Conservation (phyloP, 2,888 invertebrate species). For the Harpagoxenus sublaevis region DNA sequence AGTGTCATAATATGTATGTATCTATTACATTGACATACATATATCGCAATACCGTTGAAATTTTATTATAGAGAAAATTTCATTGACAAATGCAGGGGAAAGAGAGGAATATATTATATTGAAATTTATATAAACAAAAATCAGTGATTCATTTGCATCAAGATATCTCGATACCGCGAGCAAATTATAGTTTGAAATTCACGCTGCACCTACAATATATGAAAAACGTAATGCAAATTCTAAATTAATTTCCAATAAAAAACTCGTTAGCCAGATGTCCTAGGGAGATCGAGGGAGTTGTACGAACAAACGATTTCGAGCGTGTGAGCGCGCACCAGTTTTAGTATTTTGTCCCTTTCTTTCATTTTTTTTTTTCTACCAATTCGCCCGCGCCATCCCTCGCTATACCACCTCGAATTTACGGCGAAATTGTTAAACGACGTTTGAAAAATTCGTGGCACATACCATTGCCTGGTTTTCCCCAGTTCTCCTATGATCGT, state of each 20-base stretch:
- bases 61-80: neutral
- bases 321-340: conserved; percentile 56
- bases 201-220: conserved; percentile 10
- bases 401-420: conserved; percentile 72
- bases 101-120: neutral
- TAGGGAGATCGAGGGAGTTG: conserved; percentile 2
- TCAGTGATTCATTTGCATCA: conserved; percentile 26
- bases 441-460: conserved; percentile 80
- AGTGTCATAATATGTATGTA: neutral
- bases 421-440: conserved; percentile 79
- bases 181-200: conserved; percentile 41
- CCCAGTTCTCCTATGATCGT: conserved; percentile 61
- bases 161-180: conserved; percentile 6
- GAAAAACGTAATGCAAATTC: conserved; percentile 29
- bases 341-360: conserved; percentile 61
- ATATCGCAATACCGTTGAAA: neutral
- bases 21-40: neutral
- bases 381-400: conserved; percentile 60
- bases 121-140: conserved; percentile 20
- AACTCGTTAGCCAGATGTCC: conserved; percentile 53
- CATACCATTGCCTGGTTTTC: conserved; percentile 68
- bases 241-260: conserved; percentile 57
- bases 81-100: conserved; percentile 17
- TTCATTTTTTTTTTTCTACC: conserved; percentile 58
- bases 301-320: conserved; percentile 26